Percentiles rank a stretch among this genome's conserved stretches.
phyloP scores from a whole-genome alignment of 2,797 vertebrate species.

The Steatocranus sp. region DNA sequence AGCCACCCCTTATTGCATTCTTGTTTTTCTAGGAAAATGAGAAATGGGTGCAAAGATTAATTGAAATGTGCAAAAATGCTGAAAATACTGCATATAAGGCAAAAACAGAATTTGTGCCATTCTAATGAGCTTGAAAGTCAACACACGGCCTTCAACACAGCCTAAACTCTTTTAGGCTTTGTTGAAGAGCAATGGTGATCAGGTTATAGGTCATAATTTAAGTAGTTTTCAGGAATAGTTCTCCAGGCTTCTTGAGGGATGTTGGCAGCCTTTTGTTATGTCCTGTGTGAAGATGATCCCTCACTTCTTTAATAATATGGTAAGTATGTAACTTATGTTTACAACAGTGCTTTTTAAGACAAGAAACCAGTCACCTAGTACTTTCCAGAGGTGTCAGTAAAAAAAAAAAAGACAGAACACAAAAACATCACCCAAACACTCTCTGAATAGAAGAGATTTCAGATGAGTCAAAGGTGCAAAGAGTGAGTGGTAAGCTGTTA shows the following conservation, averaged over 20 bases:
- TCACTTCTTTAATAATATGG: neutral
- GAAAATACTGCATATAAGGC: neutral
- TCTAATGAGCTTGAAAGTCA: neutral
- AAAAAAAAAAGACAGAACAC: too few relatives aligned
- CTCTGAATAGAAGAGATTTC: too few relatives aligned
- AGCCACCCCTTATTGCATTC: neutral
- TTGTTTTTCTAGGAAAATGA: neutral
- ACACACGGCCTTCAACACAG: neutral
- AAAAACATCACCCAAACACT: too few relatives aligned
- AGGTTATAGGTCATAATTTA: too few relatives aligned
- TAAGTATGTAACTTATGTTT: too few relatives aligned
- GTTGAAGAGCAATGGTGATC: too few relatives aligned
- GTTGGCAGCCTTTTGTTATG: neutral
- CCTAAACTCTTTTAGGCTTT: neutral
- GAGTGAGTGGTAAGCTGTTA: neutral
- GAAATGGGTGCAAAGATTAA: neutral
- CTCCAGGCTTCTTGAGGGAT: too few relatives aligned
- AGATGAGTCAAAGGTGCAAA: too few relatives aligned
- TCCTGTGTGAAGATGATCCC: neutral
- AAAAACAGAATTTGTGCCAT: neutral
- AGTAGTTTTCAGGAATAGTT: too few relatives aligned
- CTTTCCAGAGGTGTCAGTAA: too few relatives aligned
- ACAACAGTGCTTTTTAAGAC: too few relatives aligned
- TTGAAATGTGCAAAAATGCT: neutral
- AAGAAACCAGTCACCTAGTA: too few relatives aligned